phyloP scores from a whole-genome alignment of 2,113 vertebrate genomes.

The Tenrec ecaudatus region DNA sequence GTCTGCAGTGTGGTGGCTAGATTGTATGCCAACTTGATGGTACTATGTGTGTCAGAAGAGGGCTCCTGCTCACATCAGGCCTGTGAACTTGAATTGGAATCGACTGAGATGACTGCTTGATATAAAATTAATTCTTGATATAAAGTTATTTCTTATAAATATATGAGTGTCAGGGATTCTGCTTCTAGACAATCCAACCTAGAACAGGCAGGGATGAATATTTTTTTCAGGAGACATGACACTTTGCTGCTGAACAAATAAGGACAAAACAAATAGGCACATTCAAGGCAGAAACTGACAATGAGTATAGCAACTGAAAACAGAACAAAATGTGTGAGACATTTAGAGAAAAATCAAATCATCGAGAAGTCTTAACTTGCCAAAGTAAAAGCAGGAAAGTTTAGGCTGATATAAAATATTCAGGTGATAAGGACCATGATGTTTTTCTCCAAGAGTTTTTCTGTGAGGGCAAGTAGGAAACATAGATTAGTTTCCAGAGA shows the following conservation, averaged over 20 bases:
- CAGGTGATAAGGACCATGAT: not conserved
- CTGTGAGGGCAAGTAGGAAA: not conserved
- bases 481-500: not conserved
- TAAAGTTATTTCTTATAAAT: no score
- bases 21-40: no score
- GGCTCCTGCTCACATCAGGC: no score
- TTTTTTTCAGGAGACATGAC: not conserved
- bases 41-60: no score
- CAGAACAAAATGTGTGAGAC: not conserved
- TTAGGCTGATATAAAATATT: not conserved
- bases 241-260: not conserved
- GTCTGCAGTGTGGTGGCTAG: no score
- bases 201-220: not conserved
- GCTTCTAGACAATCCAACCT: no score
- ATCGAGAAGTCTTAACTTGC: not conserved
- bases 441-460: constrained; percentile 32
- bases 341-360: not conserved
- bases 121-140: no score
- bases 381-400: not conserved
- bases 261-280: not conserved
- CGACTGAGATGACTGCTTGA: no score
- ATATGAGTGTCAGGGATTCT: no score
- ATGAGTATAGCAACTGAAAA: not conserved
- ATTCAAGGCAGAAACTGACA: constrained; percentile 22
- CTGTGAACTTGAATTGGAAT: no score